Conservation (phyloP, 2,113 vertebrate genomes). For the Albula goreensis region DNA sequence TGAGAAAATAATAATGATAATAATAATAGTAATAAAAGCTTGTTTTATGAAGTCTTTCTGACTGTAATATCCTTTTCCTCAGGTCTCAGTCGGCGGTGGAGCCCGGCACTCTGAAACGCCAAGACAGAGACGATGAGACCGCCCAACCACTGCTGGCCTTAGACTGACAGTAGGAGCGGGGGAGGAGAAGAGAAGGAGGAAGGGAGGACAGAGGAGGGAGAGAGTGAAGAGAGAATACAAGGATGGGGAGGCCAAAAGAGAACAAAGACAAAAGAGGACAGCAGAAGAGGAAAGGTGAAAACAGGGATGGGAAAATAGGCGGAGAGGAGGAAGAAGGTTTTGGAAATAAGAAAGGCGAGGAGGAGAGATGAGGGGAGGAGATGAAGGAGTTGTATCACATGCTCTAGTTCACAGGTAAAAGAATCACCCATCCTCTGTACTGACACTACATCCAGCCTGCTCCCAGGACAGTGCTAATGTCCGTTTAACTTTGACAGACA, state of each 20-base stretch:
- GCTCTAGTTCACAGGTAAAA: not conserved
- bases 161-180: constrained; percentile 20
- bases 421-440: not conserved
- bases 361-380: not conserved
- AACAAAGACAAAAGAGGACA: not conserved
- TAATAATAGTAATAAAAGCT: not conserved
- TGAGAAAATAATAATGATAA: not conserved
- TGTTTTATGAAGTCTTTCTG: not conserved
- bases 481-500: not conserved
- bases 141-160: constrained; percentile 37
- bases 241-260: too few species aligned
- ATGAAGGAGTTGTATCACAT: not conserved
- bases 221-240: not conserved
- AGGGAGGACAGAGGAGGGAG: not conserved
- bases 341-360: not conserved
- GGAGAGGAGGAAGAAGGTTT: not conserved
- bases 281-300: not conserved
- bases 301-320: not conserved
- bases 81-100: constrained; percentile 41
- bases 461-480: not conserved
- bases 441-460: not conserved
- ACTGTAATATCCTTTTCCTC: not conserved
- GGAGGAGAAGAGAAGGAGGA: constrained; percentile 7
- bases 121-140: constrained; percentile 33
- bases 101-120: constrained; percentile 28